phyloP scores from a whole-genome alignment of 1,140 invertebrate genomes.

The Hyles vespertilio region DNA sequence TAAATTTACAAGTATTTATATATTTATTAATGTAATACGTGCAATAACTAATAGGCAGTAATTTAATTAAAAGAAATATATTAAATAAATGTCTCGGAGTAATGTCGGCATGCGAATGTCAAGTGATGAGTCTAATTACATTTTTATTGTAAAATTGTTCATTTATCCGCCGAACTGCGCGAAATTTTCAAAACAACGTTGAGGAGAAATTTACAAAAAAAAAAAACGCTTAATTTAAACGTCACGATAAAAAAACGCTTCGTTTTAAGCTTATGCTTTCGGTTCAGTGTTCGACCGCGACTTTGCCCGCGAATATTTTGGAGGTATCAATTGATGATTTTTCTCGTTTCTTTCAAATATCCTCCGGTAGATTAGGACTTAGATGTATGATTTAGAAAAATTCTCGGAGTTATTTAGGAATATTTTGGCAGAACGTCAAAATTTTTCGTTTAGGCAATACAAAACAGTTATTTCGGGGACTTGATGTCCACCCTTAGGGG shows the following conservation, averaged over 20 bases:
- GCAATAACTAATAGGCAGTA: constrained; percentile 74
- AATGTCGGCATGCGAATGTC: constrained; percentile 25
- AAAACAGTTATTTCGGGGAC: no score
- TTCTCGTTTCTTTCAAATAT: neutral
- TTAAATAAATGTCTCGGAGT: constrained; percentile 63
- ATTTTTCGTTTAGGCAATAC: neutral
- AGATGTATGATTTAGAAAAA: constrained; percentile 62
- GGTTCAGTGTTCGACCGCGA: no score
- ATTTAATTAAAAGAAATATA: constrained; percentile 70
- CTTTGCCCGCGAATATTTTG: no score
- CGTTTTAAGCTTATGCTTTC: no score
- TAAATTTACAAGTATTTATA: constrained; percentile 76
- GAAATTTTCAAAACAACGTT: no score
- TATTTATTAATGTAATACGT: constrained; percentile 76
- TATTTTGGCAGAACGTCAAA: neutral
- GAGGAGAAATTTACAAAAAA: constrained; percentile 3
- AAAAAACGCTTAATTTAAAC: no score
- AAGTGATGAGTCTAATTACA: constrained; percentile 50
- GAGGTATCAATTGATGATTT: no score
- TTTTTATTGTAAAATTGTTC: constrained; percentile 69
- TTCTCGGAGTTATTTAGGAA: constrained; percentile 35
- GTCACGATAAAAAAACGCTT: no score
- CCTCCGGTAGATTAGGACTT: constrained; percentile 25
- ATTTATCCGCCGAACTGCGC: constrained; percentile 30
- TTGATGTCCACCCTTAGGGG: neutral